These are phyloP conservation scores for Artemia sinica DNA, from an alignment of 2,888 invertebrate genomes.

Conservation along the genomic window DNA sequence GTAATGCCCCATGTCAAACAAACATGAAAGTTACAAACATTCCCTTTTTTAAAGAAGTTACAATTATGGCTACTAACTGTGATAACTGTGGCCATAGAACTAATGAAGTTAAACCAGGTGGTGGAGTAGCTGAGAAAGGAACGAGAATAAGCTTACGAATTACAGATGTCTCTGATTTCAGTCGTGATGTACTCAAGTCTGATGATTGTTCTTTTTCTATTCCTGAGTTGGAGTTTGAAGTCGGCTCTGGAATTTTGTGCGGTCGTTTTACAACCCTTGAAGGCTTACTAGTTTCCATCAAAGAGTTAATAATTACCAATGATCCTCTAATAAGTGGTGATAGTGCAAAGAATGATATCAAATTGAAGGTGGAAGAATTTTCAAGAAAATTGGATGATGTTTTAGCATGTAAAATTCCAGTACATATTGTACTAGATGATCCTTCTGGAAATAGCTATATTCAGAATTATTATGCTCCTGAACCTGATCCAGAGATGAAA, in stretches of 20 bases:
- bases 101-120: conserved; percentile 88
- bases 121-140: conserved; percentile 68
- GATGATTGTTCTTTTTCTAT: conserved; percentile 60
- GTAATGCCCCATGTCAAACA: conserved; percentile 62
- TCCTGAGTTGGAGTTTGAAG: conserved; percentile 74
- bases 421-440: conserved; percentile 76
- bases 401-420: conserved; percentile 40
- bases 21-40: conserved; percentile 88
- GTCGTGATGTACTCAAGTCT: conserved; percentile 78
- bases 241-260: conserved; percentile 64
- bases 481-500: conserved; percentile 47
- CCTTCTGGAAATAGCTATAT: conserved; percentile 95
- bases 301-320: conserved; percentile 49
- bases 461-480: conserved; percentile 50
- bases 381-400: conserved; percentile 47
- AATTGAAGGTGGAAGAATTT: conserved; percentile 43
- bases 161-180: conserved; percentile 53
- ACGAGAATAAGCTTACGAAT: conserved; percentile 56
- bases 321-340: conserved; percentile 50
- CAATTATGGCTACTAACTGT: conserved; percentile 91
- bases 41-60: conserved; percentile 91
- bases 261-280: conserved; percentile 91
- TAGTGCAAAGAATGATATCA: conserved; percentile 42
- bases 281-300: conserved; percentile 61
- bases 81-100: conserved; percentile 76